Base-by-base conservation (phyloP, 1,140 invertebrate genomes). In the Temnothorax longispinosus region DNA sequence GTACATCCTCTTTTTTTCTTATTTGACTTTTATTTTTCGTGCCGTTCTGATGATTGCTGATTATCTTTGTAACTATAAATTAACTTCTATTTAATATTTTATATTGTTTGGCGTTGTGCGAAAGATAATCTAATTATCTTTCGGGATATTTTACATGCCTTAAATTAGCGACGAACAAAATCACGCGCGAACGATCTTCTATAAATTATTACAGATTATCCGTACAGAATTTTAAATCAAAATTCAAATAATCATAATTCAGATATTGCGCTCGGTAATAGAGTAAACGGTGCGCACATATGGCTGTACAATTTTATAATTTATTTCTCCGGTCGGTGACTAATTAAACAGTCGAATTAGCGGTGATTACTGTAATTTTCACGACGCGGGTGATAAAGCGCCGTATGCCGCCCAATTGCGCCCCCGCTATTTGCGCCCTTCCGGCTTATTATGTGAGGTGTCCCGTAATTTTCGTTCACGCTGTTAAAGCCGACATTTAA, bases 301-400 rank as follows among this genome's bases (percentile, higher is more conserved):
- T 81, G 65, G 64, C 11, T 13, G 21, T 13, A 35, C 54, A 89
- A 87, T 90, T 89, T 86, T 71, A 44, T n/a, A 47, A 77, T 54
- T 38, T 65, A 87, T 58, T 90, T 87, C 62, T 56, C 77, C 41
- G 38, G 58, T 32, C 11, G 35, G 32, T 71, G 85, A 74, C 74
- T 84, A 89, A 90, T 90, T 87, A 87, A 90, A 90, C 88, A 52
- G 85, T 52, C 72, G 56, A 89, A 90, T 89, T 90, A 84, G 85
- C 77, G 72, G 38, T 74, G 85, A 90, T 90, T 89, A 87, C 88
- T 84, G 67, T 87, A 87, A 90, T 89, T 89, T 80, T 89, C 88
- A 64, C 32, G 58, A 81, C 64, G 35, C 47, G 4, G 52, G 44
- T 58, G 18, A 89, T 87, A 65, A 72, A 21, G 56, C 60, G 50